Evolutionary conservation across 1,140 invertebrate species (phyloP), one percentile per base, ranked within the genome.

Genomic region (Copidosoma floridanum): DNA sequence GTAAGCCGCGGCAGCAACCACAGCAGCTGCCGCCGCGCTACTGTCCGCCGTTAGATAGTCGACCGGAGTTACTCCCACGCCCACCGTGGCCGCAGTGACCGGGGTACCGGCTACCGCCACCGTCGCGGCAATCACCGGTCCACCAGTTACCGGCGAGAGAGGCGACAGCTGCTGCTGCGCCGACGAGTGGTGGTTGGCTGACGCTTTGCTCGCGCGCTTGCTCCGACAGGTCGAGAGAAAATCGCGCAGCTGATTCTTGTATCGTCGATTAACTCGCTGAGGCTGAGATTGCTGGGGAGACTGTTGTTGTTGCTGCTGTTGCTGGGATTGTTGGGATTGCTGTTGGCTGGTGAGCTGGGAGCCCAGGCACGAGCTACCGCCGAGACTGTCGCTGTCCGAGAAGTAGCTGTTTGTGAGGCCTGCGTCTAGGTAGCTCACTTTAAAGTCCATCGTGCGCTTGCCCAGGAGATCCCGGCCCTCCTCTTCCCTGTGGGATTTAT

Each of bases 371-470:
- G 27, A 18, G 26, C 40, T 53, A 16, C 24, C 18, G 1, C 92
- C 84, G n/a, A 94, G 77, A 70, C 91, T 89, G 66, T 94, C 91
- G 24, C 85, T 86, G 70, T 95, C 92, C 2, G 90, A 90, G 75
- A 94, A 94, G 74, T 95, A 95, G 18, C 90, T 89, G 69, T 91
- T 94, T 1, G 92, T 92, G 44, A 97, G 81, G 2, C 93, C 93
- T 0, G 93, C 93, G 71, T 97, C 94, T 68, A 95, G 82, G 76
- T 98, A 98, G 70, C 95, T 97, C 18, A 98, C 94, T 85, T 99
- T 99, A 74, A 98, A 98, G 77, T 98, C 96, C 92, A 97, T 98
- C 1, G 95, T 98, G 55, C 97, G 86, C 78, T 98, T 98, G 7
- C 94, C 94, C 8, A 97, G 85, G 29, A 98, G 80, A 82, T 99